These are phyloP conservation scores for Fragum sueziense DNA, from an alignment of 2,888 invertebrate species.

Conservation along the genomic window DNA sequence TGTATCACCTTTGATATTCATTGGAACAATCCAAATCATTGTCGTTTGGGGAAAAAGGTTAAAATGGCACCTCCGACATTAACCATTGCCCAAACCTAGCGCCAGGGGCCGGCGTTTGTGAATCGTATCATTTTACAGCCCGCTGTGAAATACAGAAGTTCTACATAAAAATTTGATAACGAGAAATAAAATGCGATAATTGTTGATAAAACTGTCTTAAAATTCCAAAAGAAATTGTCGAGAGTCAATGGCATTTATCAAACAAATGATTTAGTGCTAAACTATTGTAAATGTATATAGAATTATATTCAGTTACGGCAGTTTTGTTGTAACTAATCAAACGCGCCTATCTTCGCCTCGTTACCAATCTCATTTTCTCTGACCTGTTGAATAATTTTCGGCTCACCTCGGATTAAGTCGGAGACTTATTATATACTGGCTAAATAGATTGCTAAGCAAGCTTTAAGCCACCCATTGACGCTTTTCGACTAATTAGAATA, in stretches of 20 bases:
- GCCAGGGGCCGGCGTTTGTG: conserved; percentile 4
- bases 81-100: background rate
- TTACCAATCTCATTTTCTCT: conserved; percentile 20
- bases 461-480: background rate
- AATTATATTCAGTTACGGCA: too few species aligned
- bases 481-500: background rate
- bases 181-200: conserved; percentile 45
- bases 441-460: conserved; percentile 6
- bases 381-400: conserved; percentile 23
- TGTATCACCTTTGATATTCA: too few species aligned
- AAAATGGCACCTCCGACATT: conserved; percentile 29
- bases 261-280: too few species aligned
- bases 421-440: conserved; percentile 1
- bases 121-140: conserved; percentile 47
- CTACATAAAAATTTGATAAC: conserved; percentile 35
- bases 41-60: too few species aligned
- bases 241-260: conserved; percentile 9
- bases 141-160: conserved; percentile 40
- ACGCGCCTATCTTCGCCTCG: background rate
- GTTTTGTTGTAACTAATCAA: too few species aligned
- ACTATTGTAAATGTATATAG: too few species aligned
- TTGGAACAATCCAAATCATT: too few species aligned
- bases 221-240: conserved; percentile 32
- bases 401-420: conserved; percentile 15
- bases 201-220: conserved; percentile 38